These are phyloP conservation scores for Pantherophis vulpinus DNA, from an alignment of 2,797 vertebrate species.

Conservation along the genomic window DNA sequence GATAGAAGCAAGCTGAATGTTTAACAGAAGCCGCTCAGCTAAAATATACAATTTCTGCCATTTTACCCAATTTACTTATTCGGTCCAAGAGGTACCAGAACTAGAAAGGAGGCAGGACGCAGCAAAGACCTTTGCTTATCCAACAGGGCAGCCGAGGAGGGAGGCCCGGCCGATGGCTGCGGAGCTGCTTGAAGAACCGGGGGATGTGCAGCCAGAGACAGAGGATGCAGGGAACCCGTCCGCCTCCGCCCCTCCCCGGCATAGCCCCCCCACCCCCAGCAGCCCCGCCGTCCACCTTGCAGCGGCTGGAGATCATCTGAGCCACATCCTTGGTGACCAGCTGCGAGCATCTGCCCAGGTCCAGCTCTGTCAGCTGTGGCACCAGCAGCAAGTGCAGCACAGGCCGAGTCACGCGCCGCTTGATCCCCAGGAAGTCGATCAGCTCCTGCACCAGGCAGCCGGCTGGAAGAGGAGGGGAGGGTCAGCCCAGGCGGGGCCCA, in stretches of 20 bases:
- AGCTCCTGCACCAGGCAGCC: constrained; percentile 77
- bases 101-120: not conserved
- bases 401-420: constrained; percentile 72
- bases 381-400: constrained; percentile 83
- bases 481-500: not conserved
- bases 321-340: constrained; percentile 75
- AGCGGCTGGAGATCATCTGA: constrained; percentile 73
- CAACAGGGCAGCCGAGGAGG: too few relatives aligned
- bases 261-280: not conserved
- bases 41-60: not conserved
- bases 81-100: not conserved
- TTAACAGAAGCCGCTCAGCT: not conserved
- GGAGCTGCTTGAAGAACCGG: rapidly evolving
- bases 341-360: constrained; percentile 68
- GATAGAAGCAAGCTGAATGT: not conserved
- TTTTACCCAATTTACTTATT: not conserved
- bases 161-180: not conserved
- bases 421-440: constrained; percentile 68
- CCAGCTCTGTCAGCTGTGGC: constrained; percentile 78
- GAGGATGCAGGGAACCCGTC: rapidly evolving
- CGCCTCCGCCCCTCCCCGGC: rapidly evolving
- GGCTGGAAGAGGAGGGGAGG: constrained; percentile 39
- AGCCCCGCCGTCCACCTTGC: constrained; percentile 70
- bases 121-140: too few relatives aligned
- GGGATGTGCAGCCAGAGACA: not conserved